Evolutionary conservation across 2,888 invertebrate species (phyloP).

Genomic region (Drosophila robusta): DNA sequence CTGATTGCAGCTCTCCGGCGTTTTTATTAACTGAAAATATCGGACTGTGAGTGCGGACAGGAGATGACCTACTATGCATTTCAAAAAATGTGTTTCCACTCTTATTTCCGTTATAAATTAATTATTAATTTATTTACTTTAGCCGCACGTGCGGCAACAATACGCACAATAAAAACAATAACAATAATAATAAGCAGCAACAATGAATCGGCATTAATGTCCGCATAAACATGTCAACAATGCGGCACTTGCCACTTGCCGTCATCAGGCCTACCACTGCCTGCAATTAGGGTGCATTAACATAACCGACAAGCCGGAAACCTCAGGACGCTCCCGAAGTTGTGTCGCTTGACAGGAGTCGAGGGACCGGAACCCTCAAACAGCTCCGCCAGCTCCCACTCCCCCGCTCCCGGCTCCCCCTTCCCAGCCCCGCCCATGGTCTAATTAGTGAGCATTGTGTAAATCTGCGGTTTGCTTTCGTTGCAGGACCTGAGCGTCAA

Average conservation of each 20-base stretch:
- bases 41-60: not conserved
- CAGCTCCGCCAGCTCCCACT: not conserved
- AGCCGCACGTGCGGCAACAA: conserved; percentile 38
- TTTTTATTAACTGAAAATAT: conserved; percentile 40
- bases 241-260: conserved; percentile 54
- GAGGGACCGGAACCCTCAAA: conserved; percentile 17
- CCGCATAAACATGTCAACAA: conserved; percentile 66
- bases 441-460: conserved; percentile 59
- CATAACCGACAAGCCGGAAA: conserved; percentile 62
- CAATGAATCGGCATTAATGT: conserved; percentile 48
- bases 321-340: conserved; percentile 43
- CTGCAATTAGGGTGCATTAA: conserved; percentile 74
- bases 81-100: conserved; percentile 1
- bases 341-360: conserved; percentile 34
- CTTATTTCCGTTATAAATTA: conserved; percentile 55
- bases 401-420: not conserved
- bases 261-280: conserved; percentile 53
- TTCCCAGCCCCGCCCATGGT: conserved; percentile 9
- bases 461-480: conserved; percentile 26
- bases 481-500: conserved; percentile 86
- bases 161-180: conserved; percentile 11
- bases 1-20: conserved; percentile 31
- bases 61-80: not conserved
- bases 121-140: conserved; percentile 66
- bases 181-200: conserved; percentile 28